Percentiles rank a stretch among this genome's conserved stretches.
phyloP scores from a whole-genome alignment of 2,797 vertebrate species.

The Botia kubotai region DNA sequence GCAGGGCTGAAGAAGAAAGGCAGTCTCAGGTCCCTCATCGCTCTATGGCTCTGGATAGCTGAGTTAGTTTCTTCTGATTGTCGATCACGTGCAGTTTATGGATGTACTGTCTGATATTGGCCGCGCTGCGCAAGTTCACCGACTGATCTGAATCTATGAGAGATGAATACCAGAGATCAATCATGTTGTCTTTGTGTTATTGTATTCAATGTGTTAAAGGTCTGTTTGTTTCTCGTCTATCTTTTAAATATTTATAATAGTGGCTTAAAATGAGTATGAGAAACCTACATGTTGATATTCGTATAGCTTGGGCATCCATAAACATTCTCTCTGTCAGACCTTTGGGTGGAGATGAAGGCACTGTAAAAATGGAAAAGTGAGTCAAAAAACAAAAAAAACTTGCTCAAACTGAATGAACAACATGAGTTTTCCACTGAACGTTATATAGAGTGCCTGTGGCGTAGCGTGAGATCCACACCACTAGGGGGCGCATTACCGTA shows the following conservation, averaged over 20 bases:
- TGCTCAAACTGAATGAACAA: too few species aligned
- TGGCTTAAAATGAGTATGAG: neutral
- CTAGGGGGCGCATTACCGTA: conserved; percentile 78
- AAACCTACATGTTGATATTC: conserved; percentile 84
- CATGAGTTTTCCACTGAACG: too few species aligned
- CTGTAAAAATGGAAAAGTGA: conserved; percentile 66
- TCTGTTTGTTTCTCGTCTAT: too few species aligned
- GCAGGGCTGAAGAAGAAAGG: conserved; percentile 24
- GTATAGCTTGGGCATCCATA: conserved; percentile 78
- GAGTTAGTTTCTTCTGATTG: conserved; percentile 88
- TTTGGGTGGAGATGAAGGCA: conserved; percentile 88
- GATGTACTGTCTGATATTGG: conserved; percentile 84
- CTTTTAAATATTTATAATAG: neutral
- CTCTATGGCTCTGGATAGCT: conserved; percentile 87
- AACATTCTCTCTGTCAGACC: conserved; percentile 86
- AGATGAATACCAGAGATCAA: conserved; percentile 4
- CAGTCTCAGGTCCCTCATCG: conserved; percentile 64
- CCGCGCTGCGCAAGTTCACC: conserved; percentile 79
- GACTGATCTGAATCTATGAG: conserved; percentile 85
- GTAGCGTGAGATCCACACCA: conserved; percentile 68
- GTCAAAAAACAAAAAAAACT: too few species aligned
- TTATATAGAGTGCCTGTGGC: too few species aligned
- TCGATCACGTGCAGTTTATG: conserved; percentile 93
- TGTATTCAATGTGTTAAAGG: too few species aligned
- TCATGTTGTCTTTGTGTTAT: neutral